Base-by-base conservation (phyloP, 2,797 vertebrate species). In the Prionace glauca region DNA sequence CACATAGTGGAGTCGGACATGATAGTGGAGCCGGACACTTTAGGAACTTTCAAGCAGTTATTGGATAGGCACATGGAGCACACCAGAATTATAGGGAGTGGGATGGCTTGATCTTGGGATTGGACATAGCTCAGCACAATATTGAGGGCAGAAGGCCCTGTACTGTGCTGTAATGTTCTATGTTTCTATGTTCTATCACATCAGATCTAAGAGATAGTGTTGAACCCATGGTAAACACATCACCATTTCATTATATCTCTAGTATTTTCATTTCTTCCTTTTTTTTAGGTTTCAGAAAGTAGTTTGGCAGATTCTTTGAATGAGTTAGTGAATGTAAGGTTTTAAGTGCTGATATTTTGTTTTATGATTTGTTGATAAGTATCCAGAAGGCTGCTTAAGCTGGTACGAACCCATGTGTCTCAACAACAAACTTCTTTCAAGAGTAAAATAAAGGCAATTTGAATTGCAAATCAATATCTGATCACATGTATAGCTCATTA, bases 401-500 rank as follows among this genome's bases (percentile, higher is more conserved):
- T 77, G 5, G 9, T 95, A 60, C 77, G 41, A 77, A 95, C 71
- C 45, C 71, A 77, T 77, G 72, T 60, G 71, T 32, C 45, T 77
- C 41, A 77, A 95, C 45, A 74, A 56, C 36, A 77, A 56, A 22
- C 69, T 60, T 77, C 93, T 96, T 96, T 96, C 26, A 95, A 90
- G 67, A 87, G 81, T 72, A 91, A 71, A 96, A 95, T 96, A 88
- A 87, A 77, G 32, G 65, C 90, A 62, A 94, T 96, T 88, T 90
- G 95, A 96, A 96, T 95, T 96, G 96, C 92, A 95, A 95, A 95
- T 77, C 74, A 56, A 96, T 95, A 98, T 98, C 96, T 96, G 94
- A 96, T 96, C 97, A 96, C 97, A 97, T 96, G 97, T 96, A 96
- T 97, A 97, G 97, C 97, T 97, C 96, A 96, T 97, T 98, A 97